phyloP scores from a whole-genome alignment of 2,888 invertebrate species.

The Ormyrus pomaceus region DNA sequence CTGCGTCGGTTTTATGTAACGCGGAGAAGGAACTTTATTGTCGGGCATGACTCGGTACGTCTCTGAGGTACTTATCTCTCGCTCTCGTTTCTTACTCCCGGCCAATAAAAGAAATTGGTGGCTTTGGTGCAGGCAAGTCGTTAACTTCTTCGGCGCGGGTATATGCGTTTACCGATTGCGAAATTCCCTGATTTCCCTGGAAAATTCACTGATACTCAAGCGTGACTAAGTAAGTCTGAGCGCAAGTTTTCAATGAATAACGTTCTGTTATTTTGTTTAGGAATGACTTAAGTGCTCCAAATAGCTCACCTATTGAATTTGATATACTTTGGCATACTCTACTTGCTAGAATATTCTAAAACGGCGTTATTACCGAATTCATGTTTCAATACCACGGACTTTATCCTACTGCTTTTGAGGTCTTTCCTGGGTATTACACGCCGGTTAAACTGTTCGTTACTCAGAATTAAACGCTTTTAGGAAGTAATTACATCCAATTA shows the following conservation, averaged over 20 bases:
- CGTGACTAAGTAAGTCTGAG: neutral
- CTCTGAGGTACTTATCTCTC: neutral
- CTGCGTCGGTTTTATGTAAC: slow-evolving; percentile 23
- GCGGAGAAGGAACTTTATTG: slow-evolving; percentile 26
- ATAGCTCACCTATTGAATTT: too few relatives aligned
- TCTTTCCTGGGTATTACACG: too few relatives aligned
- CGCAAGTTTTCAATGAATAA: neutral
- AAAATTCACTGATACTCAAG: neutral
- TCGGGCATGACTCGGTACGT: neutral
- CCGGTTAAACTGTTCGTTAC: too few relatives aligned
- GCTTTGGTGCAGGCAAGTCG: neutral
- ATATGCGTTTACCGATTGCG: neutral
- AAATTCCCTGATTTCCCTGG: neutral
- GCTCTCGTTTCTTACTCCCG: slow-evolving; percentile 7
- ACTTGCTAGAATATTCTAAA: too few relatives aligned
- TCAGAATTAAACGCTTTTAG: too few relatives aligned
- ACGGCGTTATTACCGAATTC: too few relatives aligned
- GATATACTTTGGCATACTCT: too few relatives aligned
- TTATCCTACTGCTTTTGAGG: too few relatives aligned
- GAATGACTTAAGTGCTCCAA: too few relatives aligned
- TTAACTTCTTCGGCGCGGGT: slow-evolving; percentile 3
- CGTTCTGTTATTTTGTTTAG: neutral
- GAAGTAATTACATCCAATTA: too few relatives aligned
- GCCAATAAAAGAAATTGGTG: slow-evolving; percentile 39
- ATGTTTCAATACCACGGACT: too few relatives aligned